Conservation (phyloP, 2,113 vertebrate genomes). For the Holacanthus passer region DNA sequence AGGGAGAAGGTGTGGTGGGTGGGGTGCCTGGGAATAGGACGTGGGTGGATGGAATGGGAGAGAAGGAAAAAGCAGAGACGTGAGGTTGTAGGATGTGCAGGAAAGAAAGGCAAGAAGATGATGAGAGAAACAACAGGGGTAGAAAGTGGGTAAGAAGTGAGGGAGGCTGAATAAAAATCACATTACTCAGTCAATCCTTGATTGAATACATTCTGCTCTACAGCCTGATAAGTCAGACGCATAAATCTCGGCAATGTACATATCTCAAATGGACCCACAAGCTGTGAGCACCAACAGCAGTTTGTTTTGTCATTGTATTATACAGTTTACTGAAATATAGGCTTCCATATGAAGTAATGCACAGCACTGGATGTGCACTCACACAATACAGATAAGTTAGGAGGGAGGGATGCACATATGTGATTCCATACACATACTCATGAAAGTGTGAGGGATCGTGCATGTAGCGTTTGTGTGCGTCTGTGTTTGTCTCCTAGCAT, state of each 20-base stretch:
- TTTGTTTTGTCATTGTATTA: neutral
- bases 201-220: neutral
- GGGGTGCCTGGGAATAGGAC: neutral
- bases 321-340: too few species aligned
- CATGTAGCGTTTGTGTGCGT: neutral
- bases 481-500: constrained; percentile 33
- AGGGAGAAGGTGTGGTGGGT: neutral
- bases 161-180: too few species aligned
- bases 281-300: neutral
- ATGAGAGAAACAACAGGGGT: too few species aligned
- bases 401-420: neutral
- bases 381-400: neutral
- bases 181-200: neutral
- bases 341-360: neutral
- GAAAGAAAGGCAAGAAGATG: too few species aligned
- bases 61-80: neutral
- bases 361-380: neutral
- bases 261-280: neutral
- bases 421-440: neutral
- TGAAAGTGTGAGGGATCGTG: neutral
- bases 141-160: neutral
- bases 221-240: neutral
- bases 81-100: neutral
- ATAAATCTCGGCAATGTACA: neutral
- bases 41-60: neutral